Evolutionary conservation across 2,797 vertebrate species (phyloP), one percentile per base, ranked within the genome.

Genomic region (Ctenopoma multispine): DNA sequence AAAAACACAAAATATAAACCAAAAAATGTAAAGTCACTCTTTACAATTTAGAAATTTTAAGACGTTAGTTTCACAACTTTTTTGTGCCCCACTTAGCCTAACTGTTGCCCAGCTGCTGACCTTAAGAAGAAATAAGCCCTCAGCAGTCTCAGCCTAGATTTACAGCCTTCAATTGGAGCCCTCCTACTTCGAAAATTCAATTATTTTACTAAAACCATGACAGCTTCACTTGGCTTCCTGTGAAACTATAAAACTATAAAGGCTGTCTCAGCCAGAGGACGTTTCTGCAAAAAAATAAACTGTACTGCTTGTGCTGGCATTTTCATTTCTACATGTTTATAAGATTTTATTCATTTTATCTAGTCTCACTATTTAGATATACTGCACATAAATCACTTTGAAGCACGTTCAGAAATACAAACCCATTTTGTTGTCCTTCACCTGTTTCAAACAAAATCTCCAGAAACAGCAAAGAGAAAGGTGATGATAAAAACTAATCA

Each of bases 191-290:
- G 68, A 87, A 88, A 90, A 88, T 87, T 67, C 71, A 89, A 85
- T 86, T 76, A 90, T 87, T 90, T 86, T 63, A 73, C 75, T 80
- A 74, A 86, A 89, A 86, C 67, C 75, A 67, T 20, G 72, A 70
- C 78, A 51, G 76, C 38, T 49, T 69, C 38, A 3, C 59, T 34
- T 34, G 77, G 53, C 63, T 86, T 69, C 63, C 64, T 8, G 54
- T 76, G 60, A 82, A 83, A 76, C 83, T 77, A 81, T 90, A 88
- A 88, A 91, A 85, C 23, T 24, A 64, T 21, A 36, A 60, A 34
- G 48, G 38, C 67, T 43, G 60, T 65, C 76, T 87, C 84, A 86
- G 65, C 69, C 54, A 38, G 82, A 63, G 62, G 67, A 69, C 75
- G 41, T 77, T 83, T 70, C 67, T 72, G 65, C 63, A 60, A 41